Evolutionary conservation across 2,113 vertebrate genomes (phyloP).

Genomic region (Microcebus murinus): DNA sequence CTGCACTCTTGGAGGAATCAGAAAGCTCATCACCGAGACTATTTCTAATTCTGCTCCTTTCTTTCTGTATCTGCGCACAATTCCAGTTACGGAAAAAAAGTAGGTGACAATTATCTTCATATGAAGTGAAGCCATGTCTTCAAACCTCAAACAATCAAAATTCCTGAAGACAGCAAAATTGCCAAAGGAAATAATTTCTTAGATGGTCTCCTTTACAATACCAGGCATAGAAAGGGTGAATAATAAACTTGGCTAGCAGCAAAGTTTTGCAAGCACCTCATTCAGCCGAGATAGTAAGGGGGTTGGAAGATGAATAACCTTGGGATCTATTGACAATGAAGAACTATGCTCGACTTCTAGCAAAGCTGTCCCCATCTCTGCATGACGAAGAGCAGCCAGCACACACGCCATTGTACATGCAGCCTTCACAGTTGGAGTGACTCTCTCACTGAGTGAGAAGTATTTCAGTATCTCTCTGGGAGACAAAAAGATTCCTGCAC

Average conservation of each 20-base stretch:
- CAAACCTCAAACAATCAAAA: slow-evolving; percentile 79
- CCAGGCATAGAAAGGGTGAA: slow-evolving; percentile 74
- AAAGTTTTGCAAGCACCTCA: slow-evolving; percentile 78
- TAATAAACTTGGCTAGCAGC: slow-evolving; percentile 78
- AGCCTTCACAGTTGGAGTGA: slow-evolving; percentile 67
- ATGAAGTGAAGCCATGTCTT: slow-evolving; percentile 74
- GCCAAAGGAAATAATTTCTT: slow-evolving; percentile 82
- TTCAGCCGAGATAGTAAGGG: slow-evolving; percentile 68
- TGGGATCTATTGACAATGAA: slow-evolving; percentile 81
- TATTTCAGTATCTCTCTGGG: slow-evolving; percentile 79
- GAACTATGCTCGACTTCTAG: slow-evolving; percentile 79
- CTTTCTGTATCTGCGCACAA: slow-evolving; percentile 61
- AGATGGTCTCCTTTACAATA: slow-evolving; percentile 74
- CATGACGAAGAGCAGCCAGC: slow-evolving; percentile 80
- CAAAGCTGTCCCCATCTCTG: slow-evolving; percentile 77
- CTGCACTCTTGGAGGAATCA: slow-evolving; percentile 50
- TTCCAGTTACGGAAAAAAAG: slow-evolving; percentile 69
- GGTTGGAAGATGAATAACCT: slow-evolving; percentile 76
- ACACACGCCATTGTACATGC: slow-evolving; percentile 70
- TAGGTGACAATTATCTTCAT: slow-evolving; percentile 78
- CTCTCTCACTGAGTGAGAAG: slow-evolving; percentile 71
- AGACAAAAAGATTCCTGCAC: slow-evolving; percentile 83
- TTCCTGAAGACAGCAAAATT: slow-evolving; percentile 75
- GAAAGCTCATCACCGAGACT: slow-evolving; percentile 73
- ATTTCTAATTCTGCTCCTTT: slow-evolving; percentile 73